phyloP scores from a whole-genome alignment of 2,113 vertebrate species.

The Upupa epops region DNA sequence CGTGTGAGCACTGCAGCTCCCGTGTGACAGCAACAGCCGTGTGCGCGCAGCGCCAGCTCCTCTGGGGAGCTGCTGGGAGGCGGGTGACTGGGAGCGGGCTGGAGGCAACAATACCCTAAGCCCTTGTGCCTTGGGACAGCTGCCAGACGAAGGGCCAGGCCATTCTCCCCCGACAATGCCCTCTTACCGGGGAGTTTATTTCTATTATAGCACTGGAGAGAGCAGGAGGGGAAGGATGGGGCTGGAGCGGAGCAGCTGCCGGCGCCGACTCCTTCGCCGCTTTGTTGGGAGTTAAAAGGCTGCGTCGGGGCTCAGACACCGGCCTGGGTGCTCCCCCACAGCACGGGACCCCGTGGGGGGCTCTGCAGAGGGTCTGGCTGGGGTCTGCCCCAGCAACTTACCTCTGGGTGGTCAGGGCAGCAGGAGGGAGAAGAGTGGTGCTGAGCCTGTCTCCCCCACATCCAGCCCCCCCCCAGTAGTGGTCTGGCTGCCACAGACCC shows the following conservation, averaged over 20 bases:
- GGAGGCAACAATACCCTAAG: not conserved
- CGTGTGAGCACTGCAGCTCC: accelerated
- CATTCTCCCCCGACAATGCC: conserved; percentile 17
- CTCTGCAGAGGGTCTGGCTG: not conserved
- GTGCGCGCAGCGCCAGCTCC: not conserved
- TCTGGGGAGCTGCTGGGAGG: not conserved
- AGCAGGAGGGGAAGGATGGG: not conserved
- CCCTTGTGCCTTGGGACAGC: not conserved
- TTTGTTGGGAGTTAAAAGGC: not conserved
- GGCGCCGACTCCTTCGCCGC: not conserved
- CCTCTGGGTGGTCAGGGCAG: not conserved
- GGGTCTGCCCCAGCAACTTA: not conserved
- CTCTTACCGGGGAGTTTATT: not conserved
- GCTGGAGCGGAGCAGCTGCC: conserved; percentile 25
- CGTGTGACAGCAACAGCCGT: not conserved
- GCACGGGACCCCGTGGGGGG: not conserved
- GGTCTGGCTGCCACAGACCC: not conserved
- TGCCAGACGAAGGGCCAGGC: conserved; percentile 9
- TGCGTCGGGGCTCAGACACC: not conserved
- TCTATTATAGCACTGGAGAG: not conserved
- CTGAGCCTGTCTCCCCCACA: not conserved
- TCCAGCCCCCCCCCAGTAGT: not conserved
- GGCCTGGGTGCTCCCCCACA: not conserved
- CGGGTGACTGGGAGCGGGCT: not conserved
- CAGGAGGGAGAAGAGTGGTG: not conserved